Evolutionary conservation across 2,113 vertebrate species (phyloP), one percentile per base, ranked within the genome.

Genomic region (Ciconia maguari): DNA sequence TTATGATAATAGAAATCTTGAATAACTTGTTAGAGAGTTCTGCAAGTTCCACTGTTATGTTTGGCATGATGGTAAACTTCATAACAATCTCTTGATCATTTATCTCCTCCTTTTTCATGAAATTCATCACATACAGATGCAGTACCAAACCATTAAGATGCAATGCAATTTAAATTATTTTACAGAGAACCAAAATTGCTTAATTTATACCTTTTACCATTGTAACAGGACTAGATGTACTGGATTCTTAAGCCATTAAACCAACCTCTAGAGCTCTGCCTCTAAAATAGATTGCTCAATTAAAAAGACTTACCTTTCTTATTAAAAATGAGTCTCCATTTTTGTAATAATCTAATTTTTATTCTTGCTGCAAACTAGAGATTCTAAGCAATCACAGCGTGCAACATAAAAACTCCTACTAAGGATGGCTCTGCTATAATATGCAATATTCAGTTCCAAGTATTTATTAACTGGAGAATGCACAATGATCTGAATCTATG

Each of bases 261-360:
- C 17, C 61, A 87, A 2, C 16, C 24, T 82, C 34, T 82, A 75
- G 54, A 94, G 13, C 24, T 62, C 81, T 83, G 51, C 51, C 42
- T 91, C 49, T 75, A 44, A 61, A 96, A 83, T 7, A 91, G 25
- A 82, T 72, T 60, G 30, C 34, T 84, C 25, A 77, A 20, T 76
- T 69, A 76, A 65, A 57, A 68, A 61, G 24, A 93, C 87, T 92
- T 68, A 94, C 90, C 94, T 96, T 92, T 89, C 64, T 76, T 61
- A 51, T 15, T 72, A 88, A 64, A 94, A 62, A 78, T 8, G 13
- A 85, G 20, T 69, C 54, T 82, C 44, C 68, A 32, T 76, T 80
- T 88, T 87, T 65, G 3, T 34, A 85, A 83, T 64, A 80, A 74
- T 51, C 81, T 89, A 6, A 11, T 69, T 86, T 97, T 96, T 85